Evolutionary conservation across 2,113 vertebrate species (phyloP).

Genomic region (Picathartes gymnocephalus): DNA sequence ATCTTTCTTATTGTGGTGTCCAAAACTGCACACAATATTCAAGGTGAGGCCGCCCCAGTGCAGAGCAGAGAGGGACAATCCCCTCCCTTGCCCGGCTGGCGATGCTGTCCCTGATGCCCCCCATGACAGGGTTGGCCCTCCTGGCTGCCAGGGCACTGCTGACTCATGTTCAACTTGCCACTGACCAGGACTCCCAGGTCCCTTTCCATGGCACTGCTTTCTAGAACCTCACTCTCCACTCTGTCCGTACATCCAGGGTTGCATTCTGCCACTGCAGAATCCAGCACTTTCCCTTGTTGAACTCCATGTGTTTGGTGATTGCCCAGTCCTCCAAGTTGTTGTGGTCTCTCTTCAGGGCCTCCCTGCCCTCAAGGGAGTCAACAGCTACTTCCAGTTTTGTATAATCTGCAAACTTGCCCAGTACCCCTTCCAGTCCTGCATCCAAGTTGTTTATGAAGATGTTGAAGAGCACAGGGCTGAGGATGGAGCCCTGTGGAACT

Average conservation of each 20-base stretch:
- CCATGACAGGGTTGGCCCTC: rapidly evolving
- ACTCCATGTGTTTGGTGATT: rapidly evolving
- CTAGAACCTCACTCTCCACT: neutral
- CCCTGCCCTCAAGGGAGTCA: neutral
- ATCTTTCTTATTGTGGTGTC: neutral
- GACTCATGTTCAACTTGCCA: rapidly evolving
- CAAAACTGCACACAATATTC: neutral
- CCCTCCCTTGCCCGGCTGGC: rapidly evolving
- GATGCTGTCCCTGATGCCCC: rapidly evolving
- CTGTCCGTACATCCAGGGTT: neutral
- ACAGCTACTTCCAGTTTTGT: neutral
- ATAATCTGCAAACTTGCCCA: neutral
- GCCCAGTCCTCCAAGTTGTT: neutral
- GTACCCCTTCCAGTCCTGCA: neutral
- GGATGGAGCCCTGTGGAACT: no score
- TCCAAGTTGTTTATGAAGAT: neutral
- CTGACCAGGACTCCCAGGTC: rapidly evolving
- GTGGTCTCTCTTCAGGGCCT: neutral
- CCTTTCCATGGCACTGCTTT: no score
- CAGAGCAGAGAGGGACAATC: neutral
- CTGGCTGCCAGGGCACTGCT: neutral
- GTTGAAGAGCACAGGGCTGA: neutral
- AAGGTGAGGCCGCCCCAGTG: neutral
- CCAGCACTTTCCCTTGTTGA: neutral
- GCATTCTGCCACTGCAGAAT: neutral